These are phyloP conservation scores for Trichonephila clavipes DNA, from an alignment of 1,140 invertebrate genomes.

Conservation along the genomic window DNA sequence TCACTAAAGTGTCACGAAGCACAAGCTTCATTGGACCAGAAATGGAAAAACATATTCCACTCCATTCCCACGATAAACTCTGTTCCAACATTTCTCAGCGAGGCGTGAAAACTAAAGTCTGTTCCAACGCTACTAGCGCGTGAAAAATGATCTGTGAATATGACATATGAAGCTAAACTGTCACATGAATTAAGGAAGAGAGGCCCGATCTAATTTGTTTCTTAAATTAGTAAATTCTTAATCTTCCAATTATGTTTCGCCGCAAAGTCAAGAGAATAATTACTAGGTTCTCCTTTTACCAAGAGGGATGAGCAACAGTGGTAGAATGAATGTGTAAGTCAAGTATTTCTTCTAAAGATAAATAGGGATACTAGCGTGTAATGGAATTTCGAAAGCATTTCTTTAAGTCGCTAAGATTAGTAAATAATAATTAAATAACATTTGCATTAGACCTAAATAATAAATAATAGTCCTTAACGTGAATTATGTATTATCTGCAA, in stretches of 20 bases:
- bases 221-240: constrained; percentile 35
- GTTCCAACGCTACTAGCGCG: neutral
- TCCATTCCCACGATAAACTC: neutral
- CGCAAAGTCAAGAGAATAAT: neutral
- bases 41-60: neutral
- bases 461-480: too few species aligned
- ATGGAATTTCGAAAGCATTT: too few species aligned
- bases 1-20: neutral
- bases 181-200: neutral
- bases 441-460: too few species aligned
- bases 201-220: neutral
- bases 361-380: neutral
- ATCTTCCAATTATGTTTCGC: neutral
- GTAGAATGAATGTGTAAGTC: neutral
- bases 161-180: neutral
- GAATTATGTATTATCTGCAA: too few species aligned
- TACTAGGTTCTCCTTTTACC: neutral
- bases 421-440: too few species aligned
- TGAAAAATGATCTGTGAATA: constrained; percentile 2
- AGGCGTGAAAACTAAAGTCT: neutral
- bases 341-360: neutral
- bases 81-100: neutral
- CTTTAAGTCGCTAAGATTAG: too few species aligned
- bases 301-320: neutral
- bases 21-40: neutral